Evolutionary conservation across 2,888 invertebrate genomes (phyloP).

Genomic region (Sussaba pulchella): DNA sequence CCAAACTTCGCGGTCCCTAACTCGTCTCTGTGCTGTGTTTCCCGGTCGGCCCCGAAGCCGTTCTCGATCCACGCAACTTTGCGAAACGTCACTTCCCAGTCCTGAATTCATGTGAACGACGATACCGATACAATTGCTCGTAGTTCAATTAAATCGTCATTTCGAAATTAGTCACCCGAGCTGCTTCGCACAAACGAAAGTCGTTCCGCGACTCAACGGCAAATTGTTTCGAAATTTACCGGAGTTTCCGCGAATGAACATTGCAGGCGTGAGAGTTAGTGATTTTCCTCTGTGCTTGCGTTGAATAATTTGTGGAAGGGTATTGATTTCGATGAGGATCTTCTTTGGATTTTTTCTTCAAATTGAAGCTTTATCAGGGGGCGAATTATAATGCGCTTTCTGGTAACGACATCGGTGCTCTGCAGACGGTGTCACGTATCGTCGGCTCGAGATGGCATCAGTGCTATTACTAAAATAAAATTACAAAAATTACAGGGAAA

Average conservation of each 20-base stretch:
- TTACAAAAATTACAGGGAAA: too few species aligned
- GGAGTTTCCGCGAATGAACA: neutral
- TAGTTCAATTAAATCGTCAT: constrained; percentile 37
- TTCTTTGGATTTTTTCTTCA: too few species aligned
- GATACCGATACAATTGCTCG: constrained; percentile 44
- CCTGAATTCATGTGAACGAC: constrained; percentile 36
- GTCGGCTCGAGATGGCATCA: too few species aligned
- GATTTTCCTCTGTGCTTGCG: neutral
- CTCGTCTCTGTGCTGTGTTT: constrained; percentile 37
- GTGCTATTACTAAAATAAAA: too few species aligned
- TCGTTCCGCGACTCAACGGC: neutral
- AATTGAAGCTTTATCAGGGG: too few species aligned
- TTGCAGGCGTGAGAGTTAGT: neutral
- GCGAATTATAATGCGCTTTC: too few species aligned
- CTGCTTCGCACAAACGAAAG: neutral
- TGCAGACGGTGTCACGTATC: too few species aligned
- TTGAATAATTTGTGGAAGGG: neutral
- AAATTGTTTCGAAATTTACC: neutral
- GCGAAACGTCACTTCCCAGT: constrained; percentile 45
- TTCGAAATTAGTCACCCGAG: constrained; percentile 28
- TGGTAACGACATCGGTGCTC: too few species aligned
- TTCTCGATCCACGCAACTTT: constrained; percentile 4
- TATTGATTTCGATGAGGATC: too few species aligned
- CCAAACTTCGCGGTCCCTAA: constrained; percentile 61
- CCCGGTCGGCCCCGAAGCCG: constrained; percentile 1